phyloP scores from a whole-genome alignment of 2,797 vertebrate genomes.

The Molossus molossus region DNA sequence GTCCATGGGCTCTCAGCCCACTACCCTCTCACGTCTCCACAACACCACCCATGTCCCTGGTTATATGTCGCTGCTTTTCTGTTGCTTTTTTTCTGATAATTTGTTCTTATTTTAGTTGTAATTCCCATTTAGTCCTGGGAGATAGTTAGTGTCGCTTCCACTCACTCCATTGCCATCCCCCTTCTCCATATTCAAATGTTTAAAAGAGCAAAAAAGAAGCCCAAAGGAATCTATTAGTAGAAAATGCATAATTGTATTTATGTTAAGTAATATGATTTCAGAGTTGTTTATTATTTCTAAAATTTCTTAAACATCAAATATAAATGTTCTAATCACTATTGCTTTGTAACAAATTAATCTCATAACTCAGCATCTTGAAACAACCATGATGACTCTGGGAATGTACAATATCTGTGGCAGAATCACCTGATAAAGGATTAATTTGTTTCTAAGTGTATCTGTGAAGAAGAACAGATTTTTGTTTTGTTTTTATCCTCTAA shows the following conservation, averaged over 20 bases:
- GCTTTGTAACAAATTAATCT: background rate
- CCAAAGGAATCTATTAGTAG: background rate
- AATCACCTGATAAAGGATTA: background rate
- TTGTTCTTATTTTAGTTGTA: too few species aligned
- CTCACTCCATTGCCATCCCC: too few species aligned
- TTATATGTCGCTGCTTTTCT: too few species aligned
- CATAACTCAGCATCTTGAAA: background rate
- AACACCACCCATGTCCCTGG: too few species aligned
- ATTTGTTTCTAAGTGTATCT: background rate
- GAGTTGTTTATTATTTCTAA: slow-evolving; percentile 5
- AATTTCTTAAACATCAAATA: background rate
- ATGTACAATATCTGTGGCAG: background rate
- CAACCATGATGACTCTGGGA: background rate
- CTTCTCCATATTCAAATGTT: background rate
- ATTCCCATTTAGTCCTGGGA: too few species aligned
- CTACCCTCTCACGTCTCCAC: too few species aligned
- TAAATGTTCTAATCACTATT: background rate
- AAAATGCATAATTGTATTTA: background rate
- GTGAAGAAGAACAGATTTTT: background rate
- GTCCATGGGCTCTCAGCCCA: too few species aligned
- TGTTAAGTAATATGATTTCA: background rate
- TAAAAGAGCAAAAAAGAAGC: background rate
- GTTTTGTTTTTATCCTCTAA: background rate
- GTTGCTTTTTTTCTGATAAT: too few species aligned
- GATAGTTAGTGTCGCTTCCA: too few species aligned